Percentiles rank a stretch among this genome's conserved stretches.
Evolutionary conservation across 2,113 vertebrate species (phyloP).

Genomic region (Lagopus leucura): DNA sequence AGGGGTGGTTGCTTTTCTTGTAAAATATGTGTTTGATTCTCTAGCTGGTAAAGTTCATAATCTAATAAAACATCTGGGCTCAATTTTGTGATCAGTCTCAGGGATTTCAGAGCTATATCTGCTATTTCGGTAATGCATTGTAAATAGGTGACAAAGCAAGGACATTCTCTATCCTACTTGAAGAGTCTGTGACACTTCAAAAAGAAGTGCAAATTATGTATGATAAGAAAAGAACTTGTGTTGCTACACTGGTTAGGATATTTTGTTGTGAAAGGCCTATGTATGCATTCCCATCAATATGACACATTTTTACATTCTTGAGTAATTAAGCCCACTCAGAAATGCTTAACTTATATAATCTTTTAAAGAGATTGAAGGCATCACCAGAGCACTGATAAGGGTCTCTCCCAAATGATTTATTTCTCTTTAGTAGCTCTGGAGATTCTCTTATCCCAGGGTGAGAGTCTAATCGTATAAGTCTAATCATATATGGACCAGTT

Average conservation of each 20-base stretch:
- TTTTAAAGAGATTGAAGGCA: background rate
- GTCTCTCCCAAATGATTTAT: background rate
- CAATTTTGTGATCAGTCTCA: background rate
- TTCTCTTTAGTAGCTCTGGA: background rate
- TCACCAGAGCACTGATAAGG: background rate
- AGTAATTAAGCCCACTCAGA: background rate
- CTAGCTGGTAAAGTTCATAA: background rate
- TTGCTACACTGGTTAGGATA: background rate
- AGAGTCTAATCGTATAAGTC: background rate
- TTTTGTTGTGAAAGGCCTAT: background rate
- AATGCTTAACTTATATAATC: background rate
- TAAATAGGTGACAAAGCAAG: background rate
- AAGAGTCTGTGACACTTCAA: background rate
- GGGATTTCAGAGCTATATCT: background rate
- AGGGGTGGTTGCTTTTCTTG: background rate
- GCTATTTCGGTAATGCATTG: background rate
- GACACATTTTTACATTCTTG: background rate
- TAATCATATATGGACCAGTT: fast-evolving
- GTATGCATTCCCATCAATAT: background rate
- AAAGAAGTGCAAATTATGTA: background rate
- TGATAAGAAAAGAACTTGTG: background rate
- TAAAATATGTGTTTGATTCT: background rate
- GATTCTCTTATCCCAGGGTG: background rate
- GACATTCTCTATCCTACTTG: background rate
- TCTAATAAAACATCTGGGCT: background rate